Evolutionary conservation across 1,140 invertebrate genomes (phyloP), one percentile per base, ranked within the genome.

Genomic region (Zaprionus taronus): DNA sequence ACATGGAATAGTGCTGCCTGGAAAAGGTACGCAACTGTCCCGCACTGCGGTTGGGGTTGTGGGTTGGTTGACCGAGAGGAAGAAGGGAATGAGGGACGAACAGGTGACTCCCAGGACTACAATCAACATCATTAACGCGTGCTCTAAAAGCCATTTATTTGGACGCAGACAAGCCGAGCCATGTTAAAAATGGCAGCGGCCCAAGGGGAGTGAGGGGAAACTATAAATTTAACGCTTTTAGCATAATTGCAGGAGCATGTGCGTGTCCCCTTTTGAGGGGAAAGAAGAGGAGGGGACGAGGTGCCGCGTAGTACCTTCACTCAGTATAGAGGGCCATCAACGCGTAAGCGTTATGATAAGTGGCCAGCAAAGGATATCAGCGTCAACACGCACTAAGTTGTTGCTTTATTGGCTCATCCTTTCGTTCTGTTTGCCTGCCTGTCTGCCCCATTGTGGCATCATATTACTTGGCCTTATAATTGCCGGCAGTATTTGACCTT

Each of bases 191-290:
- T 79, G 64, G 53, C 68, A 68, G 68, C n/a, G 49, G 62, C 58
- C 22, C 53, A 24, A 22, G 24, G 38, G 31, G 72, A 64, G 73
- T 70, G 55, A 71, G 81, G 79, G 79, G 55, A 70, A 90, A 90
- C 85, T 90, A 89, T 89, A 89, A 89, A 89, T 89, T 89, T 83
- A 77, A 85, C 81, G 82, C 85, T 89, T 90, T 89, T 89, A 90
- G 79, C 85, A 89, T 89, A 89, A 89, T 89, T 90, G 81, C 79
- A 72, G 75, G 65, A 75, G 80, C 81, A 83, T 86, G 84, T 87
- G 83, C 81, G 81, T 80, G 84, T 78, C 62, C 63, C 60, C 61
- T 44, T 55, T 58, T 11, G 41, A n/a, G n/a, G 36, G n/a, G 64
- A 26, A 22, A 31, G 28, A 7, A 31, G 28, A 31, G 41, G 51